Conservation (phyloP, 2,888 invertebrate genomes). For the Metopia argyrocephala region DNA sequence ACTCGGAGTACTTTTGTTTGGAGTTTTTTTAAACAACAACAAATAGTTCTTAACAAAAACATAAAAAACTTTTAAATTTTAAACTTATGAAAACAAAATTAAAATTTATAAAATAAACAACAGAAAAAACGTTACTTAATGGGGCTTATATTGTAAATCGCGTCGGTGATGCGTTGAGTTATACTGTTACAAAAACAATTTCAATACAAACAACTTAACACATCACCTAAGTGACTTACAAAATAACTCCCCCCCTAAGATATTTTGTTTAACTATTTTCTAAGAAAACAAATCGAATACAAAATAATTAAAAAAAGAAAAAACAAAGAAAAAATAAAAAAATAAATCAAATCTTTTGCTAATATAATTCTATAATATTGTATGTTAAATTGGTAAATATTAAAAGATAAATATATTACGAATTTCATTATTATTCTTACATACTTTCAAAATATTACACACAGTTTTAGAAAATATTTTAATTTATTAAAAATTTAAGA, state of each 20-base stretch:
- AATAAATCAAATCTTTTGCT: background rate
- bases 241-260: background rate
- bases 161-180: too few species aligned
- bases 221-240: conserved; percentile 5
- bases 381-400: background rate
- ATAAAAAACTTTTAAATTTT: too few species aligned
- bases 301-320: too few species aligned
- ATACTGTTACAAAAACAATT: too few species aligned
- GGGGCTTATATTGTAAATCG: too few species aligned
- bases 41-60: too few species aligned
- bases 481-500: conserved; percentile 22
- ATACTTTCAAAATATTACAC: conserved; percentile 36
- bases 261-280: conserved; percentile 38
- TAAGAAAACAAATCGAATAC: conserved; percentile 43
- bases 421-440: background rate
- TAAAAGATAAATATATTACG: background rate
- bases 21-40: too few species aligned
- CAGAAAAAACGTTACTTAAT: too few species aligned
- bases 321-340: conserved; percentile 24
- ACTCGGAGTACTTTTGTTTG: too few species aligned
- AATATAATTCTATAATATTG: background rate
- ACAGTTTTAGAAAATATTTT: conserved; percentile 19
- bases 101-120: too few species aligned
- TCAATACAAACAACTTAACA: conserved; percentile 43
- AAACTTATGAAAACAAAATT: too few species aligned